phyloP scores from a whole-genome alignment of 2,797 vertebrate species.

The Rhadinocentrus ornatus region DNA sequence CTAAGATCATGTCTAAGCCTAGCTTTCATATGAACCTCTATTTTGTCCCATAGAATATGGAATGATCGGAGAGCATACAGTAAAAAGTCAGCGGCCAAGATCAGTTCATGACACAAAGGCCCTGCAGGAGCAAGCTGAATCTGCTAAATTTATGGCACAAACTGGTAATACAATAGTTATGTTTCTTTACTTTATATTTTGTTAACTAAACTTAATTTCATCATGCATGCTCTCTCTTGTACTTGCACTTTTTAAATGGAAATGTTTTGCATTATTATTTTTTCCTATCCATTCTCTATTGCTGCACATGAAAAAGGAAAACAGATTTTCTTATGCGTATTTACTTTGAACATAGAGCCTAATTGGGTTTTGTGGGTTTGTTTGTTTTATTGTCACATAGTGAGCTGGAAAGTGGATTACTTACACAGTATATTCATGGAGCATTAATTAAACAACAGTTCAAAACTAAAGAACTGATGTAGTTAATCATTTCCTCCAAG shows the following conservation, averaged over 20 bases:
- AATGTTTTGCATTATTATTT: slow-evolving; percentile 83
- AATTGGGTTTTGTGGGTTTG: slow-evolving; percentile 75
- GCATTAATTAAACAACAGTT: slow-evolving; percentile 74
- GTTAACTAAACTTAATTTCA: slow-evolving; percentile 91
- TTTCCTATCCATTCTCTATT: slow-evolving; percentile 79
- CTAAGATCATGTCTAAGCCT: slow-evolving; percentile 82
- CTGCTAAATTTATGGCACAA: slow-evolving; percentile 99
- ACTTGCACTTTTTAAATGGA: slow-evolving; percentile 85
- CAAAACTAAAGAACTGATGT: slow-evolving; percentile 64
- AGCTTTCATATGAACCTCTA: slow-evolving; percentile 99
- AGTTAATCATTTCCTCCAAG: slow-evolving; percentile 73
- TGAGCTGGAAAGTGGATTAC: slow-evolving; percentile 68
- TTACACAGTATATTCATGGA: slow-evolving; percentile 60
- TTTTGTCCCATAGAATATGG: slow-evolving; percentile 99
- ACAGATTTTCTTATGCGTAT: slow-evolving; percentile 69
- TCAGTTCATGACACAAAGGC: slow-evolving; percentile 99
- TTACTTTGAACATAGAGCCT: slow-evolving; percentile 69
- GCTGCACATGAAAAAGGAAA: slow-evolving; percentile 79
- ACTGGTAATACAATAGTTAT: slow-evolving; percentile 99
- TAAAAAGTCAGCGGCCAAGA: slow-evolving; percentile 99
- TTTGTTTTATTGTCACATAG: slow-evolving; percentile 74
- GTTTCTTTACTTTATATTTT: slow-evolving; percentile 86
- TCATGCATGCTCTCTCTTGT: slow-evolving; percentile 97
- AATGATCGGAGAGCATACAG: slow-evolving; percentile 99
- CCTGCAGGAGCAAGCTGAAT: slow-evolving; percentile 99